Conservation (phyloP, 2,888 invertebrate genomes). For the Opisthograptis luteolata region DNA sequence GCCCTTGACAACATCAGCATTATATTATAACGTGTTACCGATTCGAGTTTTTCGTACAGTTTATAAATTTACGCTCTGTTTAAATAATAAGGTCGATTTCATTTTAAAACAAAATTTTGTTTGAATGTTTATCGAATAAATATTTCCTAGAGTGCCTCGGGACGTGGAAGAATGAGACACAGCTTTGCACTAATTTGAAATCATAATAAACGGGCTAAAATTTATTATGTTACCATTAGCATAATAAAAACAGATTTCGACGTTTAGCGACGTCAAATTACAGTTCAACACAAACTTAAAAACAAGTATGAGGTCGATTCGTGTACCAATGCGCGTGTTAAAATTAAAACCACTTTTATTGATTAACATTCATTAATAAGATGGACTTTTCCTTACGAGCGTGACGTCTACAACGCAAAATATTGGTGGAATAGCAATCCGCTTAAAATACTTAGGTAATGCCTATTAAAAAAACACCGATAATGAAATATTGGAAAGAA, state of each 20-base stretch:
- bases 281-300: background rate
- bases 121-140: slow-evolving; percentile 44
- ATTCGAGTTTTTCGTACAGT: slow-evolving; percentile 62
- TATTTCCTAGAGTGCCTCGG: slow-evolving; percentile 30
- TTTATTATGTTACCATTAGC: slow-evolving; percentile 5
- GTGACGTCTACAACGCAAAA: too few relatives aligned
- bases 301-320: background rate
- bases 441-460: too few relatives aligned
- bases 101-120: slow-evolving; percentile 55
- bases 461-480: too few relatives aligned
- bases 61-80: slow-evolving; percentile 61
- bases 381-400: too few relatives aligned
- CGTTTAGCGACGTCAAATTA: slow-evolving; percentile 1
- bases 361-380: too few relatives aligned
- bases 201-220: slow-evolving; percentile 16
- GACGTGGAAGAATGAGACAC: slow-evolving; percentile 29
- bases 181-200: slow-evolving; percentile 23
- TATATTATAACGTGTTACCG: slow-evolving; percentile 45
- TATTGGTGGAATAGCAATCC: too few relatives aligned
- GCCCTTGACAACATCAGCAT: slow-evolving; percentile 33
- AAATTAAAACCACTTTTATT: too few relatives aligned
- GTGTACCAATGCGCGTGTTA: too few relatives aligned
- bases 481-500: too few relatives aligned
- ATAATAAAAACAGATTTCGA: slow-evolving; percentile 2
- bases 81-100: slow-evolving; percentile 54